Evolutionary conservation across 2,888 invertebrate species (phyloP).

Genomic region (Hyposoter dolosus): DNA sequence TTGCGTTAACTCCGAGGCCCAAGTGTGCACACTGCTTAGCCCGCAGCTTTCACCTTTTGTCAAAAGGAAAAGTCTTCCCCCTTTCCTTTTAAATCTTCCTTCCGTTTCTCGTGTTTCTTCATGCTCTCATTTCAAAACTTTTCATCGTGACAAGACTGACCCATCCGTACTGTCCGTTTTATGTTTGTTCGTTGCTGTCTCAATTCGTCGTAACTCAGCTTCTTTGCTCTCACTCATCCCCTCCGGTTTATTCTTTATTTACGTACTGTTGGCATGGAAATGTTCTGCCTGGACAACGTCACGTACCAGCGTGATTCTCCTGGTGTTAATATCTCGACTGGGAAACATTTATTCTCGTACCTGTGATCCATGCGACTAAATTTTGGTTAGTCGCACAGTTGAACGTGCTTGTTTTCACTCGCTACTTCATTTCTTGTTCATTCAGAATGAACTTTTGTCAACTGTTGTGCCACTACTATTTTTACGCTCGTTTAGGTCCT

Average conservation of each 20-base stretch:
- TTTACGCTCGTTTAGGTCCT: no score
- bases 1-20: conserved; percentile 51
- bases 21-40: conserved; percentile 43
- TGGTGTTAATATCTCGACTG: neutral
- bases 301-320: neutral
- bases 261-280: neutral
- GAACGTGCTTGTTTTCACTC: no score
- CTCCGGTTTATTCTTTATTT: neutral
- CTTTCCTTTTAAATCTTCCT: conserved; percentile 30
- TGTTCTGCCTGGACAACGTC: neutral
- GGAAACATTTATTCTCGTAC: neutral
- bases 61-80: conserved; percentile 26
- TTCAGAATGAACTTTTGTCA: neutral
- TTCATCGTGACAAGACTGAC: conserved; percentile 37
- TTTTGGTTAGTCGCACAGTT: no score
- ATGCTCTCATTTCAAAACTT: conserved; percentile 28
- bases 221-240: neutral
- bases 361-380: neutral
- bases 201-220: conserved; percentile 2
- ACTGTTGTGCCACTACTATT: conserved; percentile 30
- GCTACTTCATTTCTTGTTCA: neutral
- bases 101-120: conserved; percentile 8
- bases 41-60: conserved; percentile 28
- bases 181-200: conserved; percentile 14
- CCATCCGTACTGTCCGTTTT: conserved; percentile 5